These are phyloP conservation scores for Onthophagus sagittarius DNA, from an alignment of 2,888 invertebrate species.

Conservation along the genomic window DNA sequence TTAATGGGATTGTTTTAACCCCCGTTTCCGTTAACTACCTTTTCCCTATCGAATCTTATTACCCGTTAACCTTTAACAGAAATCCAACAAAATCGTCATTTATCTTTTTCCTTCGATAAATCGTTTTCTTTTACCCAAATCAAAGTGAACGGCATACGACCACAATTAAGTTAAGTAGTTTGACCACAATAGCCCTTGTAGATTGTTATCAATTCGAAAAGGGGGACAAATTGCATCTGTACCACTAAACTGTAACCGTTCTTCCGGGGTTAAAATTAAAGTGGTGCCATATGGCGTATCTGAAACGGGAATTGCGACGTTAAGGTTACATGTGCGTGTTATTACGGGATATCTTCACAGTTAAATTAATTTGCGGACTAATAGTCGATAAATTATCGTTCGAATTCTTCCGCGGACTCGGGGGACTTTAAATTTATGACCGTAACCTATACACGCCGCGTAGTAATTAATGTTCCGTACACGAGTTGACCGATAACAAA, in stretches of 20 bases:
- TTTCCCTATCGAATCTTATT: neutral
- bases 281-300: neutral
- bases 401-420: neutral
- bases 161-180: neutral
- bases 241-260: neutral
- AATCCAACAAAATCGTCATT: too few species aligned
- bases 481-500: neutral
- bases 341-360: neutral
- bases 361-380: neutral
- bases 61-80: too few species aligned
- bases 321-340: neutral
- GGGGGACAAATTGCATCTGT: neutral
- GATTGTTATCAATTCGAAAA: neutral
- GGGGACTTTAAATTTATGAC: neutral
- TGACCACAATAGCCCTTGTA: neutral
- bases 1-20: slow-evolving; percentile 49
- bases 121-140: neutral
- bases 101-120: too few species aligned
- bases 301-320: neutral
- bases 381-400: neutral
- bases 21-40: slow-evolving; percentile 34
- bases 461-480: neutral
- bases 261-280: neutral
- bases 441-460: neutral
- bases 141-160: neutral